A percentile compares a stretch with the other conserved stretches of the same genome.
phyloP scores from a whole-genome alignment of 1,140 invertebrate species.

The Drosophila kohkoa region DNA sequence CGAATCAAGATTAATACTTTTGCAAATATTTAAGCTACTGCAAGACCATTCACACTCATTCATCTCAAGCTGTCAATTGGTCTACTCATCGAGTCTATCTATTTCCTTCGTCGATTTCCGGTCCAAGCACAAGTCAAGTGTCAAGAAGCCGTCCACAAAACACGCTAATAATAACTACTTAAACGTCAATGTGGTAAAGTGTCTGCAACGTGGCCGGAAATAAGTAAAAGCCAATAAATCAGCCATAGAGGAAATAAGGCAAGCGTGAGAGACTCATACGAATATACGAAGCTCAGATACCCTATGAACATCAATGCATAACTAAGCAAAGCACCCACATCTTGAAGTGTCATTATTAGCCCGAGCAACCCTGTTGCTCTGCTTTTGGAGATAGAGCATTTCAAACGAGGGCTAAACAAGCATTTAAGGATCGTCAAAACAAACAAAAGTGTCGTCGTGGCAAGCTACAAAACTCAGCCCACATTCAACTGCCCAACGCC shows the following conservation, averaged over 20 bases:
- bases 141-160: constrained; percentile 34
- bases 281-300: constrained; percentile 5
- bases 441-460: constrained; percentile 25
- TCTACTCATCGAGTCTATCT: background rate
- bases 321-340: background rate
- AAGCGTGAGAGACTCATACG: constrained; percentile 6
- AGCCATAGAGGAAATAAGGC: constrained; percentile 50
- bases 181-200: constrained; percentile 40
- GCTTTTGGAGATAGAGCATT: constrained; percentile 15
- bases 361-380: background rate
- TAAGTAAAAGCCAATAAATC: constrained; percentile 80
- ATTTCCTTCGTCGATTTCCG: constrained; percentile 14
- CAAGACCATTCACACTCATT: background rate
- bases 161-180: constrained; percentile 59
- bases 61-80: background rate
- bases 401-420: constrained; percentile 10
- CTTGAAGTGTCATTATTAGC: background rate
- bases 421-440: constrained; percentile 30
- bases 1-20: too few relatives aligned
- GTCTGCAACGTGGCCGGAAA: constrained; percentile 61
- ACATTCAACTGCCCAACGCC: background rate
- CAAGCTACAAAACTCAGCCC: background rate
- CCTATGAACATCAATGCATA: constrained; percentile 1
- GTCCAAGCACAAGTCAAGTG: constrained; percentile 26
- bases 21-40: background rate